These are phyloP conservation scores for Glyptemys insculpta DNA, from an alignment of 2,797 vertebrate species.

Conservation along the genomic window DNA sequence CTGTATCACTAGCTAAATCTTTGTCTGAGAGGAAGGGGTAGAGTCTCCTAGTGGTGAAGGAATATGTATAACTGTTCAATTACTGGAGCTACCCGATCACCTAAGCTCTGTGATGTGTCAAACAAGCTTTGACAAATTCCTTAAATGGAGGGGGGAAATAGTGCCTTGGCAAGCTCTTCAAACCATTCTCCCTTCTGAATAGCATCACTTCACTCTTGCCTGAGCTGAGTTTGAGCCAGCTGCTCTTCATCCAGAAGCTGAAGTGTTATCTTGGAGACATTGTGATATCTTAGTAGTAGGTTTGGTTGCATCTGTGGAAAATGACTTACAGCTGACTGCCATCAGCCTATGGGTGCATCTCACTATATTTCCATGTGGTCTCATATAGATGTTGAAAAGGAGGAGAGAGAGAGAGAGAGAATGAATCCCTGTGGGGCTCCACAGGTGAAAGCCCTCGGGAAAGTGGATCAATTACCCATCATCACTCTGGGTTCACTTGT, in stretches of 20 bases:
- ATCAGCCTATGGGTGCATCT: background rate
- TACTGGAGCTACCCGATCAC: fast-evolving
- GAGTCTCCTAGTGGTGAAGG: fast-evolving
- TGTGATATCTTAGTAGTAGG: background rate
- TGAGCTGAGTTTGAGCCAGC: fast-evolving
- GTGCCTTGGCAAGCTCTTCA: background rate
- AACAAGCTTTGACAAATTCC: background rate
- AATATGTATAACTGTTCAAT: background rate
- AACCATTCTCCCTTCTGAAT: background rate
- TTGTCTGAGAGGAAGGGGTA: fast-evolving
- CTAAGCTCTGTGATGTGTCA: background rate
- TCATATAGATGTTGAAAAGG: background rate
- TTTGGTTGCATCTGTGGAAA: background rate
- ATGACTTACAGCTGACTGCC: background rate
- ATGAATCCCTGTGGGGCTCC: background rate
- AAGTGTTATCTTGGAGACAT: background rate
- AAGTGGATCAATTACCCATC: background rate
- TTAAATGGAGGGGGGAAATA: background rate
- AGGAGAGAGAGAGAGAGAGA: background rate
- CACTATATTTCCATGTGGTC: background rate
- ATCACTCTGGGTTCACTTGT: background rate
- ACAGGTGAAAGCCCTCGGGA: background rate
- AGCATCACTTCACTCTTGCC: background rate
- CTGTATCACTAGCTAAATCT: too few species aligned
- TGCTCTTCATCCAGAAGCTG: background rate